Evolutionary conservation across 1,140 invertebrate species (phyloP).

Genomic region (Octopus sinensis): DNA sequence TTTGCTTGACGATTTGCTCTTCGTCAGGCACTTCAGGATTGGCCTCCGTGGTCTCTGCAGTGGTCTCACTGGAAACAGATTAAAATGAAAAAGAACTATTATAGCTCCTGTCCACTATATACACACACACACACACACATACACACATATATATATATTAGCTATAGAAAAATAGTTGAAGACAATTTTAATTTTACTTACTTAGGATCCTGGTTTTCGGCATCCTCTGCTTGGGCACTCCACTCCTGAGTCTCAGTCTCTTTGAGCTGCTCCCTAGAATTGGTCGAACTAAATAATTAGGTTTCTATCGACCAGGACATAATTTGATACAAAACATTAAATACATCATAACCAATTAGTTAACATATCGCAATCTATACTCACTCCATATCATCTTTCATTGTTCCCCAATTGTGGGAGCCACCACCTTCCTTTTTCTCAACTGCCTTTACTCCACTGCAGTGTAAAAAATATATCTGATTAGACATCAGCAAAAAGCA

Average conservation of each 20-base stretch:
- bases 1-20: slow-evolving; percentile 40
- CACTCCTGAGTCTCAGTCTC: slow-evolving; percentile 40
- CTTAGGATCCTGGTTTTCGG: slow-evolving; percentile 50
- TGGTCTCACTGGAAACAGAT: slow-evolving; percentile 35
- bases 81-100: neutral
- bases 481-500: no score
- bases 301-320: neutral
- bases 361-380: slow-evolving; percentile 18
- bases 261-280: slow-evolving; percentile 37
- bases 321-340: neutral
- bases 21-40: slow-evolving; percentile 25
- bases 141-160: neutral
- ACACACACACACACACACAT: neutral
- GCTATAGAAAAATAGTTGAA: neutral
- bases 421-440: slow-evolving; percentile 92
- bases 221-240: slow-evolving; percentile 37
- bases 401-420: slow-evolving; percentile 90
- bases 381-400: slow-evolving; percentile 73
- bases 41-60: slow-evolving; percentile 31
- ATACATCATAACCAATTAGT: neutral
- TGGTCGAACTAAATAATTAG: no score
- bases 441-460: slow-evolving; percentile 83
- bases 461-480: slow-evolving; percentile 46
- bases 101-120: no score
- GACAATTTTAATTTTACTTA: slow-evolving; percentile 26